A percentile compares a stretch with the other conserved stretches of the same genome.
phyloP scores from a whole-genome alignment of 2,888 invertebrate genomes.

The Conops quadrifasciatus region DNA sequence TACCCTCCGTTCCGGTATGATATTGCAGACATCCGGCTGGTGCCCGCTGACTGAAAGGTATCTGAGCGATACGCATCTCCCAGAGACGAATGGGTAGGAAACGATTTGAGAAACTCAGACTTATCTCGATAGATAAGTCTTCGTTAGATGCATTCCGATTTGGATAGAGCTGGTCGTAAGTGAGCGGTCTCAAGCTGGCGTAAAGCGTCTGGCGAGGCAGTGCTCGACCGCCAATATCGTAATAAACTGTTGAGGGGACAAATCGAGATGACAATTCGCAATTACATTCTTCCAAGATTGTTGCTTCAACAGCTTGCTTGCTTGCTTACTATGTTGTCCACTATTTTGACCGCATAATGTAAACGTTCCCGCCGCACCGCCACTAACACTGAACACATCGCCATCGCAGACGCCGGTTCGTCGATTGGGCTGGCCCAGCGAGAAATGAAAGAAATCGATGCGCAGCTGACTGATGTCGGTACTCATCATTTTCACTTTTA shows the following conservation, averaged over 20 bases:
- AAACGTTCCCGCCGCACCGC: conserved; percentile 69
- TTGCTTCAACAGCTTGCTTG: not conserved
- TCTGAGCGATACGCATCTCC: conserved; percentile 80
- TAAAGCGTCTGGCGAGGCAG: conserved; percentile 53
- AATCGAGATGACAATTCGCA: no score
- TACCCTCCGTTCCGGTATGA: conserved; percentile 71
- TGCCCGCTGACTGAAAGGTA: conserved; percentile 79
- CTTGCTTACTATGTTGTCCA: conserved; percentile 79
- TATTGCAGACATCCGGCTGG: conserved; percentile 83
- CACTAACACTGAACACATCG: conserved; percentile 73
- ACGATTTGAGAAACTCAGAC: conserved; percentile 69
- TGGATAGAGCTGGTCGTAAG: conserved; percentile 45
- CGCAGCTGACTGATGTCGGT: conserved; percentile 83
- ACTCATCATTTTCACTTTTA: conserved; percentile 79
- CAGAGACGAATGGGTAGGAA: conserved; percentile 77
- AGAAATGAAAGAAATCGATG: conserved; percentile 85
- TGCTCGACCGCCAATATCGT: conserved; percentile 57
- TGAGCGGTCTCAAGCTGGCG: conserved; percentile 50
- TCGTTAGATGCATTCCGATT: conserved; percentile 38
- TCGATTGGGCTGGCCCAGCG: conserved; percentile 84
- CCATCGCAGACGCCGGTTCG: conserved; percentile 81
- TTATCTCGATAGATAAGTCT: conserved; percentile 58
- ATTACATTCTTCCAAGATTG: no score
- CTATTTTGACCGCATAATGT: conserved; percentile 83
- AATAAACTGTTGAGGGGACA: conserved; percentile 57